phyloP scores from a whole-genome alignment of 2,888 invertebrate genomes.

The Euzetes globulus region DNA sequence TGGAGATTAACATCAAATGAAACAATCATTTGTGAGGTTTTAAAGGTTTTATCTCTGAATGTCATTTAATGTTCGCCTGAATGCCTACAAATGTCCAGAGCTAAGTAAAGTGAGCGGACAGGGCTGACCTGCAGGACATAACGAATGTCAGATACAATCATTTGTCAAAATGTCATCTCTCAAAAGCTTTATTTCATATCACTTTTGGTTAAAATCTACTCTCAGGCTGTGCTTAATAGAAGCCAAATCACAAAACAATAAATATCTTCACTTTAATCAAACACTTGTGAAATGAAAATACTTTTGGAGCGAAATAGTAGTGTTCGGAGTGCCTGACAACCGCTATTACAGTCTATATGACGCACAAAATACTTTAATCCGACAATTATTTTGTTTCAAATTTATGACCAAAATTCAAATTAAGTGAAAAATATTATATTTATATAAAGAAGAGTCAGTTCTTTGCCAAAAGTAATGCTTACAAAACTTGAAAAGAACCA shows the following conservation, averaged over 20 bases:
- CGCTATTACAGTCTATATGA: too few relatives aligned
- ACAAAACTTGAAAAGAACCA: neutral
- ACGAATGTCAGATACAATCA: conserved; percentile 19
- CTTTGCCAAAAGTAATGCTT: neutral
- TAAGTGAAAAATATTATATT: neutral
- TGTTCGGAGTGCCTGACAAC: too few relatives aligned
- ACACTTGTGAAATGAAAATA: too few relatives aligned
- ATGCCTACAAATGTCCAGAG: conserved; percentile 1
- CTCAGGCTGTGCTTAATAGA: neutral
- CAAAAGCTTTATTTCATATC: neutral
- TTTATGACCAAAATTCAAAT: too few relatives aligned
- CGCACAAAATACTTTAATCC: too few relatives aligned
- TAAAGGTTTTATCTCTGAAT: neutral
- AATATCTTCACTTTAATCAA: neutral
- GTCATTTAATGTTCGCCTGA: neutral
- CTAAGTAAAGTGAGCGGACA: neutral
- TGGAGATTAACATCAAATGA: too few relatives aligned
- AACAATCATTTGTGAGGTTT: neutral
- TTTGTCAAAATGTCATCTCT: conserved; percentile 24
- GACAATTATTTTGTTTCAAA: too few relatives aligned
- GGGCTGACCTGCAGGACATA: conserved; percentile 25
- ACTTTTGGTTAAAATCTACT: neutral
- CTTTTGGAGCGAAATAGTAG: too few relatives aligned
- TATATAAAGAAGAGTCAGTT: neutral
- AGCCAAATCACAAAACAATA: neutral